Percentiles rank a stretch among this genome's conserved stretches.
These are phyloP conservation scores for Neoarius graeffei DNA, from an alignment of 2,113 vertebrate genomes.

Conservation along the genomic window DNA sequence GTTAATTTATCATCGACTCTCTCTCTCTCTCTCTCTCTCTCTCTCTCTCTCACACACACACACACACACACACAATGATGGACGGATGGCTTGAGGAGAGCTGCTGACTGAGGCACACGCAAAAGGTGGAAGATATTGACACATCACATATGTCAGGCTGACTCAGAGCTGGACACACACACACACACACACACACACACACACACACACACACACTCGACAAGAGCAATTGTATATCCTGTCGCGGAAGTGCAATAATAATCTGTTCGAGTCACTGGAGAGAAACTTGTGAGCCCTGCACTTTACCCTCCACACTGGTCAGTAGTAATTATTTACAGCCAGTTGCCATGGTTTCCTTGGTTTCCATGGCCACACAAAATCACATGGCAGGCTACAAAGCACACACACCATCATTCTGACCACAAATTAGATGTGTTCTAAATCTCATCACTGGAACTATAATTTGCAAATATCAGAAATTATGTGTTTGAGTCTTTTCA, in stretches of 20 bases:
- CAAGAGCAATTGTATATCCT: not conserved
- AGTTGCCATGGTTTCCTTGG: conserved; percentile 3
- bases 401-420: not conserved
- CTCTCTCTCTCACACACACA: not conserved
- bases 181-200: not conserved
- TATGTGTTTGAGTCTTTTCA: not conserved
- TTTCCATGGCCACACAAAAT: not conserved
- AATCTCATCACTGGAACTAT: not conserved
- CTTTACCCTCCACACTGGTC: not conserved
- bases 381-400: not conserved
- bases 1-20: conserved; percentile 13
- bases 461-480: not conserved
- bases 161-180: not conserved
- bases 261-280: not conserved
- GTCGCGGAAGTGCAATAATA: conserved; percentile 23
- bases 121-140: conserved; percentile 27
- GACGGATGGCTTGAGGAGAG: conserved; percentile 45
- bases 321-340: not conserved
- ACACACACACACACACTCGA: conserved; percentile 21
- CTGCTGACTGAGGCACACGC: conserved; percentile 30
- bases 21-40: not conserved
- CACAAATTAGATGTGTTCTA: not conserved
- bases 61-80: conserved; percentile 26
- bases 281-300: conserved; percentile 14
- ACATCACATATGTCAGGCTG: conserved; percentile 40